A percentile compares a stretch with the other conserved stretches of the same genome.
These are phyloP conservation scores for Pocillopora meandrina DNA, from an alignment of 92 coral and sea anemone species.

Conservation along the genomic window DNA sequence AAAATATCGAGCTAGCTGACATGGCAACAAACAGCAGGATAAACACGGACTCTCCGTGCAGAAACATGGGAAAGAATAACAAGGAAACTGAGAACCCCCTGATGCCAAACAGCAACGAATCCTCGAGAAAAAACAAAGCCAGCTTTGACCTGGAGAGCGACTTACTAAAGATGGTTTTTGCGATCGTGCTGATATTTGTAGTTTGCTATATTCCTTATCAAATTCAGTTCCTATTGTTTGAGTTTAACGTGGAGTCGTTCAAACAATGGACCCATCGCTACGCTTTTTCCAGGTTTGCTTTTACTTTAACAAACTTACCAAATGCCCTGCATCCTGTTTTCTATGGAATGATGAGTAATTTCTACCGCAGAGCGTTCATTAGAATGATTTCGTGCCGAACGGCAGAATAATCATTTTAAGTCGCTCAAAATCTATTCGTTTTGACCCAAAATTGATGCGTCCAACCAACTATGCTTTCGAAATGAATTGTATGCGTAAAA, in stretches of 20 bases:
- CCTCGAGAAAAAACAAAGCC: neutral
- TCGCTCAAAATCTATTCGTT: neutral
- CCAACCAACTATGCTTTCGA: no score
- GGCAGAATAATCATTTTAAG: neutral
- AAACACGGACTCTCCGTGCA: neutral
- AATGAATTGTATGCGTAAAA: no score
- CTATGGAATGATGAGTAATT: slow-evolving; percentile 58
- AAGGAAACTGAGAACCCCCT: neutral
- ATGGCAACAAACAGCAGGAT: neutral
- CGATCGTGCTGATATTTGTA: slow-evolving; percentile 36
- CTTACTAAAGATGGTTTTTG: slow-evolving; percentile 45
- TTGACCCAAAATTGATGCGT: neutral
- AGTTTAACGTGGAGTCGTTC: slow-evolving; percentile 18
- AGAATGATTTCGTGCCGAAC: slow-evolving; percentile 38
- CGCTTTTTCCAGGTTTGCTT: slow-evolving; percentile 18
- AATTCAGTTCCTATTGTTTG: slow-evolving; percentile 27
- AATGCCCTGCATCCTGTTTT: slow-evolving; percentile 62
- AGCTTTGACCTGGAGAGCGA: slow-evolving; percentile 42
- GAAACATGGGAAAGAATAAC: neutral
- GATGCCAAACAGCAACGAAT: neutral
- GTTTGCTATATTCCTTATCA: slow-evolving; percentile 54
- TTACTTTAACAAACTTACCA: slow-evolving; percentile 32
- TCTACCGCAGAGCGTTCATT: slow-evolving; percentile 53
- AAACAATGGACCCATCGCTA: slow-evolving; percentile 10
- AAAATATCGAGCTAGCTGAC: neutral